Conservation (phyloP, 2,888 invertebrate genomes). For the Didymodactylos carnosus region DNA sequence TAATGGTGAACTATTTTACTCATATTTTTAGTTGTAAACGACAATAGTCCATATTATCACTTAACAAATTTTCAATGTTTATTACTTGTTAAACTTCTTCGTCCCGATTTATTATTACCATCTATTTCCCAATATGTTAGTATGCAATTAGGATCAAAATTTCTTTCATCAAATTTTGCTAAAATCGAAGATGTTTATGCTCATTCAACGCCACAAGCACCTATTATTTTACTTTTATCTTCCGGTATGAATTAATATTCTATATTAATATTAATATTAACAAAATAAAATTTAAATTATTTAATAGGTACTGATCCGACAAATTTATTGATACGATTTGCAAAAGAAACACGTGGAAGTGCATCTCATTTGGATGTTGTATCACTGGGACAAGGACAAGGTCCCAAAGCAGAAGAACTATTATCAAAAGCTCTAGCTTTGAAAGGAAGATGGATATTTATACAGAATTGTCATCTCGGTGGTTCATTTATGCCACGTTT, state of each 20-base stretch:
- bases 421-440: constrained; percentile 33
- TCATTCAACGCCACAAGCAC: constrained; percentile 27
- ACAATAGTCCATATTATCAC: too few relatives aligned
- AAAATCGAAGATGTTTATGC: constrained; percentile 30
- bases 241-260: constrained; percentile 27
- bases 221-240: constrained; percentile 32
- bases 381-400: constrained; percentile 33
- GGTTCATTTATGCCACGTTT: constrained; percentile 13
- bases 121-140: constrained; percentile 24
- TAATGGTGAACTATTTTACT: too few relatives aligned
- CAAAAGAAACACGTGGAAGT: constrained; percentile 29
- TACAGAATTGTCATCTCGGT: constrained; percentile 34
- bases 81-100: constrained; percentile 26
- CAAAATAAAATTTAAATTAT: neutral
- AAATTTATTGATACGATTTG: constrained; percentile 27
- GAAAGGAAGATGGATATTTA: constrained; percentile 34
- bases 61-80: constrained; percentile 27
- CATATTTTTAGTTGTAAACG: too few relatives aligned
- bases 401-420: constrained; percentile 33
- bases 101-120: constrained; percentile 24
- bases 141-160: constrained; percentile 25
- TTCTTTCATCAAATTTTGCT: constrained; percentile 18
- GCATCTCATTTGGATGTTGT: constrained; percentile 33
- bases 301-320: constrained; percentile 30
- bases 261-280: neutral